These are phyloP conservation scores for Trichacis sp. DNA, from an alignment of 2,888 invertebrate genomes.

Conservation along the genomic window DNA sequence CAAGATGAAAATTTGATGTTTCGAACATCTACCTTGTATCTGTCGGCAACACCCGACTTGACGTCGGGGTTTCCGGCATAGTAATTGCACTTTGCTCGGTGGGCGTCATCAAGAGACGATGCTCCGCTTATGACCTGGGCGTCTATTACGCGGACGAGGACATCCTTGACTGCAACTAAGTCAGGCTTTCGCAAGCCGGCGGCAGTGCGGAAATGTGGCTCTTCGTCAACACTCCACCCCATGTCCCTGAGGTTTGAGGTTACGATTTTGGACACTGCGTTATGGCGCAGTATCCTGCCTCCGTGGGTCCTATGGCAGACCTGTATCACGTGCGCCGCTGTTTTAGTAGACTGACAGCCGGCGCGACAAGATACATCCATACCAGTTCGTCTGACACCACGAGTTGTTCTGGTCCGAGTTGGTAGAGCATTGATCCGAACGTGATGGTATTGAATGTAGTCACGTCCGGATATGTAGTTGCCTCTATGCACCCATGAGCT, in stretches of 20 bases:
- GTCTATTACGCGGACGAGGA: constrained; percentile 51
- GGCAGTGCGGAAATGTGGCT: constrained; percentile 47
- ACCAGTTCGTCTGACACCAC: not conserved
- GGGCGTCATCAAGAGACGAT: not conserved
- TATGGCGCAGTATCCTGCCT: constrained; percentile 53
- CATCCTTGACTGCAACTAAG: constrained; percentile 48
- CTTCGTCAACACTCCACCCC: constrained; percentile 49
- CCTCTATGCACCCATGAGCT: constrained; percentile 42
- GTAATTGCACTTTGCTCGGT: too few relatives aligned
- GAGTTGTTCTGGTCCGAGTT: not conserved
- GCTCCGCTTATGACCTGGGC: constrained; percentile 55
- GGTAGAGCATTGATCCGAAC: constrained; percentile 25
- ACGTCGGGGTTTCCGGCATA: not conserved
- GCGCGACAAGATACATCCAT: constrained; percentile 15
- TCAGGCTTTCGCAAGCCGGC: constrained; percentile 56
- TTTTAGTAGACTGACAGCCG: constrained; percentile 19
- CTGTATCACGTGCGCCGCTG: constrained; percentile 31
- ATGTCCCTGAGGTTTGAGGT: not conserved
- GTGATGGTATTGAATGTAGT: constrained; percentile 54
- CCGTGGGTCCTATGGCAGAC: constrained; percentile 46
- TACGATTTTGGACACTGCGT: constrained; percentile 44
- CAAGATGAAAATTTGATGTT: too few relatives aligned
- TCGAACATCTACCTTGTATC: too few relatives aligned
- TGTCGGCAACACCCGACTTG: not conserved
- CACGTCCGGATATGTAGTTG: constrained; percentile 42